These are phyloP conservation scores for Idaea biselata DNA, from an alignment of 2,888 invertebrate species.

Conservation along the genomic window DNA sequence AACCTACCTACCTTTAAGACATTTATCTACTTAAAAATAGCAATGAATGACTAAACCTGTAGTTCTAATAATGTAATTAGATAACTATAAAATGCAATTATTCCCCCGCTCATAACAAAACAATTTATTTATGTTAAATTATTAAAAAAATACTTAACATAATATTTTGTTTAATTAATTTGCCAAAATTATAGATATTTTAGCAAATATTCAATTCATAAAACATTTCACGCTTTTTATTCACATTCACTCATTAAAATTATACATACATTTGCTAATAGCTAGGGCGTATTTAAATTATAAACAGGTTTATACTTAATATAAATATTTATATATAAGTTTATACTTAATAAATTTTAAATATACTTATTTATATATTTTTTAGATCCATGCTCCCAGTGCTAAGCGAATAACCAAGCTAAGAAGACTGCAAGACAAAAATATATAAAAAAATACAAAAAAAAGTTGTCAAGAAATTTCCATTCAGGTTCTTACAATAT, in stretches of 20 bases:
- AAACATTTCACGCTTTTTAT: constrained; percentile 8
- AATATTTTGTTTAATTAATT: background rate
- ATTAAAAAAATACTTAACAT: background rate
- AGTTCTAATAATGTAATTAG: no score
- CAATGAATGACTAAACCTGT: no score
- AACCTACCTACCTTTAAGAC: no score
- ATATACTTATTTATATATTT: constrained; percentile 22
- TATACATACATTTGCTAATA: constrained; percentile 25
- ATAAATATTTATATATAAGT: constrained; percentile 13
- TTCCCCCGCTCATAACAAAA: background rate
- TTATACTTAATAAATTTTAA: constrained; percentile 17
- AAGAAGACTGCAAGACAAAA: constrained; percentile 74
- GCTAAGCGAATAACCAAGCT: constrained; percentile 86
- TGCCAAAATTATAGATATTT: background rate
- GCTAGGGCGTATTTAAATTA: background rate
- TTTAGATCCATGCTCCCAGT: constrained; percentile 90
- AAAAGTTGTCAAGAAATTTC: constrained; percentile 49
- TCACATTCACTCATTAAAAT: background rate
- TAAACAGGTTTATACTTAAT: background rate
- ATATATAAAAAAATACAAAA: constrained; percentile 40
- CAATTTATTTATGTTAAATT: background rate
- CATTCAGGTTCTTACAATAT: constrained; percentile 65
- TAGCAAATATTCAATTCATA: background rate
- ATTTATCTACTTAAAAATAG: no score
- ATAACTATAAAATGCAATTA: background rate